Base-by-base conservation (phyloP, 2,888 invertebrate species). In the Allygus modestus region DNA sequence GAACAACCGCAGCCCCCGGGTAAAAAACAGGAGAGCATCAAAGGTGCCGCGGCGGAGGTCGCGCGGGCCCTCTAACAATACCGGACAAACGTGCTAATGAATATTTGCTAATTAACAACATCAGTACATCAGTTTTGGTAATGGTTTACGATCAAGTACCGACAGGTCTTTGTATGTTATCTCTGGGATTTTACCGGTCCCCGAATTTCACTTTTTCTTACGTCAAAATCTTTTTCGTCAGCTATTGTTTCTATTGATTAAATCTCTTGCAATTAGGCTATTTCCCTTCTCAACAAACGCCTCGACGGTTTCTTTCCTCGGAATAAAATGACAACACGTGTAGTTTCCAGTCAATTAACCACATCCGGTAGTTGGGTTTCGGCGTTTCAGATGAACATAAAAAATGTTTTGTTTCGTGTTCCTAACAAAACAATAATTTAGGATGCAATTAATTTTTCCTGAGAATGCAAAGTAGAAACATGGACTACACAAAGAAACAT, bases 1-100 rank as follows among this genome's bases (percentile, higher is more conserved):
- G 51, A 31, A 17, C 9, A 23, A 28, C 26, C 46, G n/a, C 26
- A 4, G 15, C 51, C 4, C 75, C 1, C 1, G 23, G 26, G 37
- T 54, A 79, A 79, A 79, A 79, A 79, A 26, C 43, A n/a, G 54
- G 43, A 7, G 75, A 26, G 28, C 79, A 33, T 79, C 79, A 79
- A 79, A 79, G 58, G 11, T 0, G 37, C 58, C 54, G 79, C 79
- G 5, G 9, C n/a, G 26, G 12, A 51, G 4, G 20, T 9, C 7
- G 26, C 31, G 5, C 12, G 12, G 23, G 28, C n/a, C 71, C n/a
- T 73, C 37, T n/a, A n/a, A 73, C 23, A 41, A 73, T 69, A 28
- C 33, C 17, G 1, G 31, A 17, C 12, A 28, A n/a, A 28, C 31
- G 33, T 73, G 41, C 20, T 73, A 43, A 43, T 73, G 41, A 73